Evolutionary conservation across 2,113 vertebrate genomes (phyloP).

Genomic region (Lonchura striata): DNA sequence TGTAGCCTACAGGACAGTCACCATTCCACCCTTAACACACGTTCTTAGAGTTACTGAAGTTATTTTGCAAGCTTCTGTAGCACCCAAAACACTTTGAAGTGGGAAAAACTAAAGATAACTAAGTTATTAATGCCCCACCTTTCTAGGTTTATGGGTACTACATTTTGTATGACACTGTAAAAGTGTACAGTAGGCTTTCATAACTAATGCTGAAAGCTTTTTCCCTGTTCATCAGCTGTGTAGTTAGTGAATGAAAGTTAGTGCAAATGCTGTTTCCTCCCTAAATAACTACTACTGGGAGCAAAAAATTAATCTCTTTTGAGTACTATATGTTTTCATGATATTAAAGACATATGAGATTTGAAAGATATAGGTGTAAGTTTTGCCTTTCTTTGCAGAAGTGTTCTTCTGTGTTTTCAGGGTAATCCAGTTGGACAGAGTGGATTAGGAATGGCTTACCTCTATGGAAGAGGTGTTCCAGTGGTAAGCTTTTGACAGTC

Average conservation of each 20-base stretch:
- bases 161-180: not conserved
- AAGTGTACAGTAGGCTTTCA: not conserved
- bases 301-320: not conserved
- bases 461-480: slow-evolving; percentile 93
- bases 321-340: not conserved
- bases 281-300: not conserved
- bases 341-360: not conserved
- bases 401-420: slow-evolving; percentile 68
- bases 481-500: slow-evolving; percentile 81
- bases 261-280: not conserved
- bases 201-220: not conserved
- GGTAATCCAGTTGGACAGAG: slow-evolving; percentile 98
- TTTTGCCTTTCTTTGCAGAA: not conserved
- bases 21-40: not conserved
- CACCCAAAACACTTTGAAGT: not conserved
- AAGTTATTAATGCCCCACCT: not conserved
- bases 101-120: not conserved
- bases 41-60: not conserved
- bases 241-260: not conserved
- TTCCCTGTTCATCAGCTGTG: not conserved
- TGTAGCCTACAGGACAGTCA: not conserved
- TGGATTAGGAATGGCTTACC: slow-evolving; percentile 96
- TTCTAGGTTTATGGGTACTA: not conserved
- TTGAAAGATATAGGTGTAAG: not conserved
- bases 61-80: not conserved